These are phyloP conservation scores for Sylvilagus floridanus DNA, from an alignment of 2,797 vertebrate species.

Conservation along the genomic window DNA sequence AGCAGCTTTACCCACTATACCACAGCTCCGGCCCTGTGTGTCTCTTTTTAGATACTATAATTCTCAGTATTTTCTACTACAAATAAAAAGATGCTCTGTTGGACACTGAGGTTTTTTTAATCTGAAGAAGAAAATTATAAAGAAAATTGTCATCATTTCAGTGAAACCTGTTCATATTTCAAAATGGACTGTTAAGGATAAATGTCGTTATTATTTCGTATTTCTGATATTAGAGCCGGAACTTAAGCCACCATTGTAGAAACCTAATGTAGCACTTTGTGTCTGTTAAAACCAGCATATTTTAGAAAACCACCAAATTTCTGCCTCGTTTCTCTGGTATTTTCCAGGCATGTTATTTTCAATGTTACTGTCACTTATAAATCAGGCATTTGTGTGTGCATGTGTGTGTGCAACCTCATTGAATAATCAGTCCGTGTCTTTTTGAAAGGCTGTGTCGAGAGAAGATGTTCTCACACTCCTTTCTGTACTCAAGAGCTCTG, in stretches of 20 bases:
- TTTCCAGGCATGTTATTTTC: neutral
- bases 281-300: neutral
- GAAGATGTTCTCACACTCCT: conserved; percentile 81
- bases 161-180: conserved; percentile 24
- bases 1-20: too few species aligned
- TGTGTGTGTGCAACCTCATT: neutral
- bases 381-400: neutral
- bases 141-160: neutral
- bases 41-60: neutral
- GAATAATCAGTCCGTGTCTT: conserved; percentile 41
- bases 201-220: neutral
- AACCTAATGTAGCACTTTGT: neutral
- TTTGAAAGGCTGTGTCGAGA: conserved; percentile 88
- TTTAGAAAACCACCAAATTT: neutral
- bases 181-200: neutral
- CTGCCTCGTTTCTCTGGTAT: neutral
- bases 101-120: neutral
- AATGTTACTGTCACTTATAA: neutral
- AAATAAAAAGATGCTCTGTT: neutral
- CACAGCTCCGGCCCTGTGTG: too few species aligned
- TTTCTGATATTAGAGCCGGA: neutral
- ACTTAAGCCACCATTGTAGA: neutral
- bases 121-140: neutral
- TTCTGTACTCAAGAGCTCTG: conserved; percentile 90
- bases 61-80: conserved; percentile 34